Base-by-base conservation (phyloP, 2,113 vertebrate species). In the Cyprinodon brontotheroides region DNA sequence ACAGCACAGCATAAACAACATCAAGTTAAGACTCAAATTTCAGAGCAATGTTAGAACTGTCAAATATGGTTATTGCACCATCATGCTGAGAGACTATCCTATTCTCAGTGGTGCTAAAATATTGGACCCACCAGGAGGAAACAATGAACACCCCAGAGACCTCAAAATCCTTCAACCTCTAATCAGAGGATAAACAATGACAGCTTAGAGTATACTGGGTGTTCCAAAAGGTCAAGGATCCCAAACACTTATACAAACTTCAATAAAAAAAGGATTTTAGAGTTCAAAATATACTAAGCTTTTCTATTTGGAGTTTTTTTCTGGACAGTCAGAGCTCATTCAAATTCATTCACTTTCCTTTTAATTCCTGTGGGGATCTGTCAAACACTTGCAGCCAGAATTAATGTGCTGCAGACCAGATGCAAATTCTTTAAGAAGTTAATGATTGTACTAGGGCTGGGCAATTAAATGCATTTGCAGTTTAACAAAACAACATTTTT, bases 361-460 rank as follows among this genome's bases (percentile, higher is more conserved):
- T 82, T 86, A 75, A 87, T 83, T 62, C 48, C 11, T 3, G 40
- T 8, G 39, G 62, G 80, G 86, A 79, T 85, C 87, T 87, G 86
- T 78, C 84, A 78, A 80, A 84, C 87, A 85, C 84, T 89, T 78
- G 77, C 3, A 37, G 75, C 77, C 68, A 37, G 14, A 72, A 76
- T 36, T 82, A 77, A 89, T 83, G 81, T 70, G 74, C 75, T 82
- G 70, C 81, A 85, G 69, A 77, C 71, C 77, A 62, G 61, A 45
- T 0, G 5, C 53, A 48, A 62, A 68, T 11, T 53, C 3, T 1
- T 17, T n/a, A 43, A 61, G 69, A 74, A 70, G 50, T 45, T 62
- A 78, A 65, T 72, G 74, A 60, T 61, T 67, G 29, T 29, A 29
- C 29, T 29, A 29, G 29, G 29, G 29, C 29, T 29, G 29, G 29